phyloP scores from a whole-genome alignment of 2,888 invertebrate species.

The Eurois occulta region DNA sequence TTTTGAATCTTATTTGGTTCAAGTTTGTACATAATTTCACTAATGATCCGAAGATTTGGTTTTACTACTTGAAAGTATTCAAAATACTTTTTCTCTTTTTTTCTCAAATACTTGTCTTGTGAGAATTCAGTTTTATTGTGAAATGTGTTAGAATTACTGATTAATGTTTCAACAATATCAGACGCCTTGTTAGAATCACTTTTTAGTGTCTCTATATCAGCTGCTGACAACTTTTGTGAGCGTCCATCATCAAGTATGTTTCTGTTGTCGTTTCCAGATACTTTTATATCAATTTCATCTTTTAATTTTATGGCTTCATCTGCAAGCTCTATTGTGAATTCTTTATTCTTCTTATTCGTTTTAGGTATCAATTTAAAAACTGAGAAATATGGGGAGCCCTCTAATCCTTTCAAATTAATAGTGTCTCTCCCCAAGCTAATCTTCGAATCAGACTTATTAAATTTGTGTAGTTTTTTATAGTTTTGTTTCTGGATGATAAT shows the following conservation, averaged over 20 bases:
- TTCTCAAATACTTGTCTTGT: conserved; percentile 98
- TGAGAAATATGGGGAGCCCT: conserved; percentile 93
- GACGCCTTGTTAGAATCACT: conserved; percentile 94
- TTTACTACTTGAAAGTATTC: conserved; percentile 94
- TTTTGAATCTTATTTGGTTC: conserved; percentile 94
- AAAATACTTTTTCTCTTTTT: conserved; percentile 98
- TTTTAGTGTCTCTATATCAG: conserved; percentile 95
- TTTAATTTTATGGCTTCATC: conserved; percentile 87
- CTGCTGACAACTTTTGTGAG: conserved; percentile 95
- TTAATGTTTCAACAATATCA: conserved; percentile 96
- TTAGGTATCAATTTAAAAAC: conserved; percentile 94
- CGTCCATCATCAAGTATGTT: conserved; percentile 94
- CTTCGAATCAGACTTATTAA: conserved; percentile 91
- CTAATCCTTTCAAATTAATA: conserved; percentile 92
- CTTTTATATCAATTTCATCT: conserved; percentile 91
- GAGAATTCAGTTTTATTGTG: conserved; percentile 97
- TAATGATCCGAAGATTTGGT: conserved; percentile 95
- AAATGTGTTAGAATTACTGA: conserved; percentile 98
- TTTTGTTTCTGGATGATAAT: conserved; percentile 94
- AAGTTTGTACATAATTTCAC: conserved; percentile 95
- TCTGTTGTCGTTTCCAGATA: conserved; percentile 95
- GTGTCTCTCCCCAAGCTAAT: conserved; percentile 93
- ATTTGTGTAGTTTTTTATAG: conserved; percentile 94
- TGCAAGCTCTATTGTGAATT: conserved; percentile 90
- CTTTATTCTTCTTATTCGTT: conserved; percentile 88